Base-by-base conservation (phyloP, 1,140 invertebrate species). In the Drosophila kikkawai region DNA sequence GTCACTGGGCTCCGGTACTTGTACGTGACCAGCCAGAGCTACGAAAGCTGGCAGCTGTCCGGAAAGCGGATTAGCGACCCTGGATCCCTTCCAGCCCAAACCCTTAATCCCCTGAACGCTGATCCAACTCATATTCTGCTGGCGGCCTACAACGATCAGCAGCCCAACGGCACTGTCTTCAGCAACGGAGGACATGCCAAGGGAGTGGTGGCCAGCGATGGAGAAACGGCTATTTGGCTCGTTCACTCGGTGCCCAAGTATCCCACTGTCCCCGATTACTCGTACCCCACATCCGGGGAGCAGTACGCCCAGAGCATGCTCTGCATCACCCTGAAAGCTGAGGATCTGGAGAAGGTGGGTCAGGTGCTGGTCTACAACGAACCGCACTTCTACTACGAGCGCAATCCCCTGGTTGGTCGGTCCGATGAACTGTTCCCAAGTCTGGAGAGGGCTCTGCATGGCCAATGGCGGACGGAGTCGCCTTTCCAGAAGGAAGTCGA, bases 211-310 rank as follows among this genome's bases (percentile, higher is more conserved):
- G 94, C 96, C 8, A 95, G 95, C n/a, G 95, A 97, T 77, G 93
- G 94, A 15, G 92, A 94, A 7, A 94, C 94, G 36, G 97, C 97
- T 4, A 95, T 98, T 80, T 99, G 98, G 98, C 86, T 99, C 45
- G 95, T 98, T 17, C 98, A 99, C 92, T 99, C 98, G 57, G 96
- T 98, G 12, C 98, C 98, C 0, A 94, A 95, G 79, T 99, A 96
- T 93, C 97, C 97, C 11, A 94, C 95, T 0, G 56, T 94, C 9
- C 80, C 58, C 47, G 86, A 93, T 13, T 99, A 98, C 90, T 91
- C 79, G 8, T 99, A 97, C 93, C 97, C 98, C 12, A 55, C 93
- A 0, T 96, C 95, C 4, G 97, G 96, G 0, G 93, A 93, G 63
- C 92, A 93, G 12, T 97, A 96, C 93, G 98, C 98, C 0, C 98